Evolutionary conservation across 30 jellyfish, hydroid and myxozoan genomes (phyloP), one percentile per base, ranked within the genome.

Genomic region (Aurelia sp.): DNA sequence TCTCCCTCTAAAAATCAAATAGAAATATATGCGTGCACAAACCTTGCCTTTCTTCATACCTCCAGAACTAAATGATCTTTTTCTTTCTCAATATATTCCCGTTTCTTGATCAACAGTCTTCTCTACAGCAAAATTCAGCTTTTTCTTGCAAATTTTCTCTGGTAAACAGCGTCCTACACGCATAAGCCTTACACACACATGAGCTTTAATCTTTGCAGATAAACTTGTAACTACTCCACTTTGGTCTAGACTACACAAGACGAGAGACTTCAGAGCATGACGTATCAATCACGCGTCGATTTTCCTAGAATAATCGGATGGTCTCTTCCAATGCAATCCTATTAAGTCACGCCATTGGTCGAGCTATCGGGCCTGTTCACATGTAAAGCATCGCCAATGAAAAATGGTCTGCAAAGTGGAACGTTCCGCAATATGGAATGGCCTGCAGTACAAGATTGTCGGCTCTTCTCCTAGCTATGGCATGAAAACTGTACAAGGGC

Each of bases 191-290:
- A 21, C 69, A 59, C 69, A 59, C 69, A 59, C 33, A 18, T 59
- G 69, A 59, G 33, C 33, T 59, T 30, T 59, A 59, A 59, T 59
- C 69, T 33, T 59, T 59, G 69, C 69, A 59, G 69, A 59, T 59
- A 59, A 18, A 21, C 69, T 21, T 59, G 24, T 21, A 59, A 59
- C 24, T 59, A 59, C 69, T 59, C 69, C 69, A 59, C 69, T 59
- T 13, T 59, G 80, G 80, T 69, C 80, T 69, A 69, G 80, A 69
- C 80, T 69, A 69, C 61, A 69, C 80, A 69, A 69, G 80, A 8
- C 40, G 33, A 33, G 80, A 5, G 80, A 21, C 12, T 8, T 69
- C 27, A 12, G 35, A 10, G 80, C 17, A 16, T 69, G 80, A 69
- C 80, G 80, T 69, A 69, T 40, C 60, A 69, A 69, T 33, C 62